These are phyloP conservation scores for Melikaiella ostensackeni DNA, from an alignment of 2,888 invertebrate species.

Conservation along the genomic window DNA sequence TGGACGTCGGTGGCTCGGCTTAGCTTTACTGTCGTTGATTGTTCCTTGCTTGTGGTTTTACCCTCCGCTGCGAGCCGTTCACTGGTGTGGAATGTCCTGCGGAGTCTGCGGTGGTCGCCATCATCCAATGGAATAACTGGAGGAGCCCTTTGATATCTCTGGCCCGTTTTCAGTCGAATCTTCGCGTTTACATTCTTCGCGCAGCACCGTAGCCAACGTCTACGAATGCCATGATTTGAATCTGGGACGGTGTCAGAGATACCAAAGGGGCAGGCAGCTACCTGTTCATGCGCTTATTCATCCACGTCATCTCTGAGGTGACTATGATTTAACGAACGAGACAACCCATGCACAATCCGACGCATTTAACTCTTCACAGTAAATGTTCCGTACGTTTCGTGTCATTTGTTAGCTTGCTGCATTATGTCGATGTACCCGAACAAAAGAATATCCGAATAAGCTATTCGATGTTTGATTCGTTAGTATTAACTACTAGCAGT, in stretches of 20 bases:
- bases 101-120: conserved; percentile 92
- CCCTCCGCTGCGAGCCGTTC: conserved; percentile 90
- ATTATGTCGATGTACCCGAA: conserved; percentile 59
- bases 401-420: conserved; percentile 63
- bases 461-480: conserved; percentile 19
- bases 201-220: conserved; percentile 69
- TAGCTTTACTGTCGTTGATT: conserved; percentile 90
- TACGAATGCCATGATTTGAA: conserved; percentile 73
- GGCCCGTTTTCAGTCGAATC: conserved; percentile 68
- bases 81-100: conserved; percentile 89
- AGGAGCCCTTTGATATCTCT: conserved; percentile 76
- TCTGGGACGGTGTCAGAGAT: conserved; percentile 74
- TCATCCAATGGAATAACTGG: conserved; percentile 75
- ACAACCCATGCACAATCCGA: conserved; percentile 55
- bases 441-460: conserved; percentile 51
- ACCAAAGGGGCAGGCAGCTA: conserved; percentile 76
- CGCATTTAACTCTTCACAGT: conserved; percentile 60
- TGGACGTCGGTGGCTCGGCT: conserved; percentile 89
- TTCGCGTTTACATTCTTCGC: conserved; percentile 50
- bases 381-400: conserved; percentile 66
- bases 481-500: conserved; percentile 38
- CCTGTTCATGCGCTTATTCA: conserved; percentile 75
- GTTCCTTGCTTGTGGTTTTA: conserved; percentile 98
- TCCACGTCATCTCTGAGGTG: conserved; percentile 70
- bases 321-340: conserved; percentile 45